These are phyloP conservation scores for Colletes gigas DNA, from an alignment of 1,140 invertebrate species.

Conservation along the genomic window DNA sequence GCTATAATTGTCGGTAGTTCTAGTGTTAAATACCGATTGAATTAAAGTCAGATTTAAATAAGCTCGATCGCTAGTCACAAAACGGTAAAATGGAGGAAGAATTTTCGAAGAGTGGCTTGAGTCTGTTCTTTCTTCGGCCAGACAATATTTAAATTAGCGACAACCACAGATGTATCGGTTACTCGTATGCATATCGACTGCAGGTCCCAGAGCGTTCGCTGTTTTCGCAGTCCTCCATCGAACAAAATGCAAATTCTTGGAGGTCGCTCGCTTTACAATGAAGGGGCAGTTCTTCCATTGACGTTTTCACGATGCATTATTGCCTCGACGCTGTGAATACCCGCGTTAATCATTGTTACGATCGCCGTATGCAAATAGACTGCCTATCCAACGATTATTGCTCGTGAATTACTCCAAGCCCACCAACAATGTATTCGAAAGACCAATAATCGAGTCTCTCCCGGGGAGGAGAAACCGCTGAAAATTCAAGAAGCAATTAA, in stretches of 20 bases:
- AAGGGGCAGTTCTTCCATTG: neutral
- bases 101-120: too few relatives aligned
- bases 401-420: neutral
- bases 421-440: too few relatives aligned
- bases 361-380: neutral
- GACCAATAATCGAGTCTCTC: neutral
- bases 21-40: too few relatives aligned
- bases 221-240: slow-evolving; percentile 14
- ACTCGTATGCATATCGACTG: slow-evolving; percentile 17
- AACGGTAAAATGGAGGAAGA: too few relatives aligned
- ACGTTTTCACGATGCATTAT: neutral
- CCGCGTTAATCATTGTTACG: slow-evolving; percentile 8
- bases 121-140: too few relatives aligned
- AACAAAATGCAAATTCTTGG: slow-evolving; percentile 4
- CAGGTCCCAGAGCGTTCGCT: neutral
- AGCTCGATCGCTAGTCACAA: too few relatives aligned
- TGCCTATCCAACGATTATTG: neutral
- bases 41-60: too few relatives aligned
- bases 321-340: neutral
- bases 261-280: neutral
- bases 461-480: neutral
- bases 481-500: too few relatives aligned
- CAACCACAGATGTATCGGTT: neutral
- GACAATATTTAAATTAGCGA: neutral
- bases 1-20: too few relatives aligned